These are phyloP conservation scores for Branchipolynoe longqiensis DNA, from an alignment of 2,888 invertebrate species.

Conservation along the genomic window DNA sequence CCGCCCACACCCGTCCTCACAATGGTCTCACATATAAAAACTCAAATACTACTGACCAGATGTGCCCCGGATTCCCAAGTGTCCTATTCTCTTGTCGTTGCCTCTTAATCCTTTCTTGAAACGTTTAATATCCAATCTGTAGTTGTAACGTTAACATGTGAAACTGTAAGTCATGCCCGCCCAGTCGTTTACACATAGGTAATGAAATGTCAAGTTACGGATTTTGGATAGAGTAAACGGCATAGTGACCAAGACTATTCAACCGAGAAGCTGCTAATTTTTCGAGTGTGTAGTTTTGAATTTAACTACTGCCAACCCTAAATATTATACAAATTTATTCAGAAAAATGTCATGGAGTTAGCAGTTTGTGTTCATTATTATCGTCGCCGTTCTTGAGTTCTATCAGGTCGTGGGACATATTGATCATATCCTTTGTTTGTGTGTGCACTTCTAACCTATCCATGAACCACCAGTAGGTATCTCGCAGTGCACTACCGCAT, in stretches of 20 bases:
- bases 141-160: neutral
- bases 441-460: no score
- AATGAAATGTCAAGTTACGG: neutral
- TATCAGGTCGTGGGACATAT: no score
- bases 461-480: no score
- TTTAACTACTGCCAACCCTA: no score
- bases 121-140: constrained; percentile 1
- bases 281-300: no score
- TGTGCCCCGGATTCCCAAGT: neutral
- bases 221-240: neutral
- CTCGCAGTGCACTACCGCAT: no score
- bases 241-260: neutral
- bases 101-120: neutral
- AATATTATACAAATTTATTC: no score
- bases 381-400: neutral
- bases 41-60: no score
- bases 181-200: neutral
- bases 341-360: neutral
- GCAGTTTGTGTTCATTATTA: neutral
- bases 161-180: neutral
- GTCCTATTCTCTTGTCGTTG: neutral
- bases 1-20: no score
- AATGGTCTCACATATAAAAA: no score
- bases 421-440: no score
- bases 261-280: no score